A percentile compares a stretch with the other conserved stretches of the same genome.
Conservation (phyloP, 2,113 vertebrate genomes). For the Lagopus muta region DNA sequence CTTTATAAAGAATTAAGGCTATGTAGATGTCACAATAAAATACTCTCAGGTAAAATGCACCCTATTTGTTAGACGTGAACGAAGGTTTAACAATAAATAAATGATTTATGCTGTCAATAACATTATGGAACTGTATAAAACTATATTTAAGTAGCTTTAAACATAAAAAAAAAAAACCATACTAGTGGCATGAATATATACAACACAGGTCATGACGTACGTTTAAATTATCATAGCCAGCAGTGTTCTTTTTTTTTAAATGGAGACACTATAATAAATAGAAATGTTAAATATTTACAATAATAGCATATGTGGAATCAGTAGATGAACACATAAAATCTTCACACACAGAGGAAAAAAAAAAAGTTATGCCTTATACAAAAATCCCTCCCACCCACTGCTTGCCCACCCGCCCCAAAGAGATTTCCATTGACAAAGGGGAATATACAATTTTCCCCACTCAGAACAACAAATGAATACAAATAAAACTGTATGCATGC, state of each 20-base stretch:
- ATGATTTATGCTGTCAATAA: conserved; percentile 67
- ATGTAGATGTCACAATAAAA: conserved; percentile 65
- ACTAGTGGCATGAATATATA: conserved; percentile 76
- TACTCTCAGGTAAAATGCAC: conserved; percentile 48
- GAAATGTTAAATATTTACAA: conserved; percentile 80
- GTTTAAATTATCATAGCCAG: conserved; percentile 71
- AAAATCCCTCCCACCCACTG: conserved; percentile 21
- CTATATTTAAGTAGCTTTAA: conserved; percentile 71
- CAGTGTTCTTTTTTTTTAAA: conserved; percentile 69
- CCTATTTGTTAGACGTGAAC: conserved; percentile 67
- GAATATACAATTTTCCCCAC: conserved; percentile 52
- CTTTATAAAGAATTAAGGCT: conserved; percentile 69
- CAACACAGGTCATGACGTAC: conserved; percentile 70
- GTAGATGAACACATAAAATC: conserved; percentile 76
- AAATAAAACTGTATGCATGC: conserved; percentile 61
- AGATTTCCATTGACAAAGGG: conserved; percentile 42
- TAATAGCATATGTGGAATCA: conserved; percentile 74
- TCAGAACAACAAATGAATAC: conserved; percentile 49
- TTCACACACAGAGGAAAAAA: conserved; percentile 64
- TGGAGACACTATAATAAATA: conserved; percentile 79
- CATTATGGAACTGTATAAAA: conserved; percentile 72
- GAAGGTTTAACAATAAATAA: conserved; percentile 73
- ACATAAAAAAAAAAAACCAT: conserved; percentile 46
- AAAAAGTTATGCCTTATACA: conserved; percentile 56
- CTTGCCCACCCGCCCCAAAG: background rate